phyloP scores from a whole-genome alignment of 2,888 invertebrate species.

The Trachelus troglodyta region DNA sequence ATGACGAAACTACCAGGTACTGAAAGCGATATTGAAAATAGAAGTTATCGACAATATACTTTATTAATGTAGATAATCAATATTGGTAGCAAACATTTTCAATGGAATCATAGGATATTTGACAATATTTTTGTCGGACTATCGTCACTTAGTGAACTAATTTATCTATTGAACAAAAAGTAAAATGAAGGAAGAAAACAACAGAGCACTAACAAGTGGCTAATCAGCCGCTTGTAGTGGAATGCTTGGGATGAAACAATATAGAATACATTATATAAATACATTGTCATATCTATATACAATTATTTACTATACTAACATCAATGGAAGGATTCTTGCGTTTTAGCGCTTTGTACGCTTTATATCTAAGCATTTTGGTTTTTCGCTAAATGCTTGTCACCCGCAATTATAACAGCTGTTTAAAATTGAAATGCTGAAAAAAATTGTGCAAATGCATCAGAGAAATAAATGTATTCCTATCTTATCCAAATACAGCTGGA shows the following conservation, averaged over 20 bases:
- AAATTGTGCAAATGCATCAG: constrained; percentile 24
- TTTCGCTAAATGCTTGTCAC: background rate
- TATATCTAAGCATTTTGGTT: background rate
- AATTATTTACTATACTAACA: constrained; percentile 52
- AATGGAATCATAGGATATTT: background rate
- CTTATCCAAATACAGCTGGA: background rate
- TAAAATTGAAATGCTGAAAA: background rate
- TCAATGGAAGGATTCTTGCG: constrained; percentile 50
- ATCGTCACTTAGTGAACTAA: background rate
- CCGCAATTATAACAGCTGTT: background rate
- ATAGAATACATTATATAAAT: constrained; percentile 35
- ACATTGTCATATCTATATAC: constrained; percentile 44
- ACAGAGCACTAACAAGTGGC: background rate
- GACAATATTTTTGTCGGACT: background rate
- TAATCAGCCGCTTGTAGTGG: constrained; percentile 41
- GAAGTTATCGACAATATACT: constrained; percentile 43
- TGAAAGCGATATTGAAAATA: background rate
- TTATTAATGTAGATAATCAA: constrained; percentile 47
- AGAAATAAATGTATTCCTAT: background rate
- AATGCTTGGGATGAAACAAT: constrained; percentile 50
- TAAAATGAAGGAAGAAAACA: background rate
- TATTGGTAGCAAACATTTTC: constrained; percentile 46
- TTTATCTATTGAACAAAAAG: background rate
- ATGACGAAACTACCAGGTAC: background rate
- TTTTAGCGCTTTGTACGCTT: constrained; percentile 5